Evolutionary conservation across 1,140 invertebrate species (phyloP).

Genomic region (Adelges cooleyi): DNA sequence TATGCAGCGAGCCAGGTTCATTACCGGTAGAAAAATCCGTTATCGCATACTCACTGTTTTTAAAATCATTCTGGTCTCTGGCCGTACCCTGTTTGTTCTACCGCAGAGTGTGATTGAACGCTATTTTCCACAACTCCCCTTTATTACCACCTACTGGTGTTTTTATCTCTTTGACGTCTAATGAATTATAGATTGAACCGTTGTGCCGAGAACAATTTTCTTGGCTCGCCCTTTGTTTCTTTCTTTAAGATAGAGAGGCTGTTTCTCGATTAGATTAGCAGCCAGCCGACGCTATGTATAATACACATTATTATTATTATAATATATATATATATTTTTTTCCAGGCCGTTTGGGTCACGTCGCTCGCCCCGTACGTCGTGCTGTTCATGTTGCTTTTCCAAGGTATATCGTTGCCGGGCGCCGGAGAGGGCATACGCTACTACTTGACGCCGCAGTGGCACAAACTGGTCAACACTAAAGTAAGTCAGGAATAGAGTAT

Average conservation of each 20-base stretch:
- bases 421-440: conserved; percentile 81
- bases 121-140: background rate
- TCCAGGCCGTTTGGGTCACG: conserved; percentile 90
- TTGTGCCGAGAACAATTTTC: background rate
- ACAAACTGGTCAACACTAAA: conserved; percentile 69
- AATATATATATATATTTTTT: background rate
- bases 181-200: conserved; percentile 27
- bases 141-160: conserved; percentile 22
- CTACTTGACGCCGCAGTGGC: conserved; percentile 89
- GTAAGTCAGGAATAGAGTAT: conserved; percentile 42
- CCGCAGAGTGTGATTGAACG: conserved; percentile 9
- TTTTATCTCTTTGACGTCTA: conserved; percentile 27
- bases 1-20: conserved; percentile 16
- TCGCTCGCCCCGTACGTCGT: conserved; percentile 87
- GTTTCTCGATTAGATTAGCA: too few species aligned
- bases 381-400: conserved; percentile 74
- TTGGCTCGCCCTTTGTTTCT: too few species aligned
- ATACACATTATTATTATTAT: too few species aligned
- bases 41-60: conserved; percentile 15
- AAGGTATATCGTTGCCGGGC: conserved; percentile 82
- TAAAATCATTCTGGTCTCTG: background rate
- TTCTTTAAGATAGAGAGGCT: too few species aligned
- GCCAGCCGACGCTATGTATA: too few species aligned
- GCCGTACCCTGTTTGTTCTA: background rate
- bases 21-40: conserved; percentile 10